These are phyloP conservation scores for Caranx ignobilis DNA, from an alignment of 2,113 vertebrate genomes.

Conservation along the genomic window DNA sequence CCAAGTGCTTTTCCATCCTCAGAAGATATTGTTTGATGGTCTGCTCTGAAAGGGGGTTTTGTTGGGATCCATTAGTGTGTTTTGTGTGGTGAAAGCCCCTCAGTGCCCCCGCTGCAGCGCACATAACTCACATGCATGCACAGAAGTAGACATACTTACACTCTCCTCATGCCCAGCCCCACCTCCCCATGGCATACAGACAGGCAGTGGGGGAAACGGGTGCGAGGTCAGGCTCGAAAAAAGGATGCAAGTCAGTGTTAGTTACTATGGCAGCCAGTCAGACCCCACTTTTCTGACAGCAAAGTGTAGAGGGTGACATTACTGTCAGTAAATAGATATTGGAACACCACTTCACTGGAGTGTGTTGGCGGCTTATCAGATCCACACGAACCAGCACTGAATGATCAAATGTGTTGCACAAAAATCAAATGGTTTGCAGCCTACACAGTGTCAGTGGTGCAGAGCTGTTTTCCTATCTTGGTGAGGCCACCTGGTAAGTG, in stretches of 20 bases:
- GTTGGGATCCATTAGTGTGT: slow-evolving; percentile 72
- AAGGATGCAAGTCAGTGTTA: slow-evolving; percentile 46
- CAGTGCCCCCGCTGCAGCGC: slow-evolving; percentile 54
- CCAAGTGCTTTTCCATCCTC: slow-evolving; percentile 57
- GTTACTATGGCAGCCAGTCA: slow-evolving; percentile 73
- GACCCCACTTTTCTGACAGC: slow-evolving; percentile 31
- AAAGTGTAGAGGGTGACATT: slow-evolving; percentile 12
- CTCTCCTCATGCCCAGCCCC: not conserved
- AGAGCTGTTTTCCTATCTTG: slow-evolving; percentile 37
- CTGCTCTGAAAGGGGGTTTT: slow-evolving; percentile 63
- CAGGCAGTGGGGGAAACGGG: slow-evolving; percentile 27
- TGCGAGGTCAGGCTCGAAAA: slow-evolving; percentile 45
- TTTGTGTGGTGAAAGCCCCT: slow-evolving; percentile 68
- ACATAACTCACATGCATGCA: slow-evolving; percentile 41
- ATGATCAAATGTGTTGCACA: slow-evolving; percentile 39
- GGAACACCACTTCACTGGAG: slow-evolving; percentile 31
- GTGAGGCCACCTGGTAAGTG: slow-evolving; percentile 46
- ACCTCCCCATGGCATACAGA: slow-evolving; percentile 21
- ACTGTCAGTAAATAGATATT: slow-evolving; percentile 34
- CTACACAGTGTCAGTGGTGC: slow-evolving; percentile 30
- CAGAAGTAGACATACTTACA: slow-evolving; percentile 7
- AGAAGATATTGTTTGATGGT: slow-evolving; percentile 55
- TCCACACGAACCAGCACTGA: slow-evolving; percentile 8
- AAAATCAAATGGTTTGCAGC: slow-evolving; percentile 43
- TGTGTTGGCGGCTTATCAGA: slow-evolving; percentile 29